A percentile compares a stretch with the other conserved stretches of the same genome.
phyloP scores from a whole-genome alignment of 2,113 vertebrate species.

The Ceyx melanurus region DNA sequence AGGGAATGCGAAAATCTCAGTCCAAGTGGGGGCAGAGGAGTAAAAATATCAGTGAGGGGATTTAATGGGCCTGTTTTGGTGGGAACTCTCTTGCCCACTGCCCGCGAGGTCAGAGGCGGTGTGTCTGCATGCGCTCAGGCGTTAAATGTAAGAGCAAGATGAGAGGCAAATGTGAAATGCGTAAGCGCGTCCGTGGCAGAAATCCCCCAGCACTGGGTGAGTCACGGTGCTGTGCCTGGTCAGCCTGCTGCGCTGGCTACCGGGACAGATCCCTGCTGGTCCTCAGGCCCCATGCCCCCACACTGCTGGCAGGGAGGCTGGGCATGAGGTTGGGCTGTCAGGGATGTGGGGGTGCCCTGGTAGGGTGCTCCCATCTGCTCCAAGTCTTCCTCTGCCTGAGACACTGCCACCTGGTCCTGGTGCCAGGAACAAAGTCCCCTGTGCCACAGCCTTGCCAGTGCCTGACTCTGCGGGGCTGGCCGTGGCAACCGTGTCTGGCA shows the following conservation, averaged over 20 bases:
- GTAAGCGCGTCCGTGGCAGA: neutral
- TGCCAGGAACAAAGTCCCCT: neutral
- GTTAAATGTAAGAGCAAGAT: constrained; percentile 37
- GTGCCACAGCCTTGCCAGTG: accelerated
- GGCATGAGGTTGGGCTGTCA: neutral
- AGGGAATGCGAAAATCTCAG: constrained; percentile 17
- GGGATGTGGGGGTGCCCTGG: neutral
- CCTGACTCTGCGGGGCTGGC: neutral
- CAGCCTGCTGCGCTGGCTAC: accelerated
- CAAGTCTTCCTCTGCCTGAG: neutral
- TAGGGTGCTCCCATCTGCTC: neutral
- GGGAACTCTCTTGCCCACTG: constrained; percentile 54
- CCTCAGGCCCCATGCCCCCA: accelerated
- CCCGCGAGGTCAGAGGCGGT: constrained; percentile 57
- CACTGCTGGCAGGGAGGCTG: accelerated
- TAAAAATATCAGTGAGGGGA: constrained; percentile 3
- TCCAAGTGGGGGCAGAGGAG: constrained; percentile 35
- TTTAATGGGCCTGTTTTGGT: constrained; percentile 61
- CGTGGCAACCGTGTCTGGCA: accelerated
- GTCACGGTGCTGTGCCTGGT: neutral
- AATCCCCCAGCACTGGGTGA: neutral
- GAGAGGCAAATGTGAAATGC: neutral
- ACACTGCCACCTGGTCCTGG: accelerated
- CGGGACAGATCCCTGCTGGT: accelerated
- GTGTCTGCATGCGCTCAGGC: constrained; percentile 49